These are phyloP conservation scores for Callinectes sapidus DNA, from an alignment of 2,888 invertebrate species.

Conservation along the genomic window DNA sequence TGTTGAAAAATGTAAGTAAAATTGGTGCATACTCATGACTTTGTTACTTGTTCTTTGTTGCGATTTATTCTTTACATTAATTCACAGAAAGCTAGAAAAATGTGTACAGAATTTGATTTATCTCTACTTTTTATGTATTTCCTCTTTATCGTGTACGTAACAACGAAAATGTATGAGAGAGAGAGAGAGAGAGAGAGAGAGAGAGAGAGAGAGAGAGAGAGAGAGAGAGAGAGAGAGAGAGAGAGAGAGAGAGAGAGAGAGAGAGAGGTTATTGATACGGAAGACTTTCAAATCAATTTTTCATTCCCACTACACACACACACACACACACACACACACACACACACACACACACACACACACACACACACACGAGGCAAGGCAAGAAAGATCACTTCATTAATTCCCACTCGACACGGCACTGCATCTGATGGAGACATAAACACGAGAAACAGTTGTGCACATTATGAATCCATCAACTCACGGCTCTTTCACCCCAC, in stretches of 20 bases:
- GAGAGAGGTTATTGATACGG: not conserved
- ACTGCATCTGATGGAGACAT: not conserved
- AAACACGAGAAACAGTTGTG: not conserved
- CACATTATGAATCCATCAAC: not conserved
- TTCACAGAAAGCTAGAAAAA: too few relatives aligned
- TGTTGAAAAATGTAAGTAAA: not conserved
- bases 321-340: not conserved
- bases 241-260: too few relatives aligned
- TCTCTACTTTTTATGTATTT: too few relatives aligned
- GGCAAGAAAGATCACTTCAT: not conserved
- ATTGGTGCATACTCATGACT: not conserved
- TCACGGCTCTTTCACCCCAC: not conserved
- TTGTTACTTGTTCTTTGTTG: not conserved
- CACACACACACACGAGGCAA: not conserved
- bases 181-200: slow-evolving; percentile 26
- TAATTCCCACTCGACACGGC: not conserved
- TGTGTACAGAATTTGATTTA: too few relatives aligned
- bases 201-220: slow-evolving; percentile 26
- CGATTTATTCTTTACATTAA: not conserved
- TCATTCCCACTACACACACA: not conserved
- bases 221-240: not conserved
- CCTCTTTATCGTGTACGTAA: not conserved
- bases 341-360: not conserved
- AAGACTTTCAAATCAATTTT: not conserved
- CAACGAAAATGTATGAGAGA: not conserved